Percentiles rank a stretch among this genome's conserved stretches.
These are phyloP conservation scores for Drosophila formosana DNA, from an alignment of 2,888 invertebrate species.

Conservation along the genomic window DNA sequence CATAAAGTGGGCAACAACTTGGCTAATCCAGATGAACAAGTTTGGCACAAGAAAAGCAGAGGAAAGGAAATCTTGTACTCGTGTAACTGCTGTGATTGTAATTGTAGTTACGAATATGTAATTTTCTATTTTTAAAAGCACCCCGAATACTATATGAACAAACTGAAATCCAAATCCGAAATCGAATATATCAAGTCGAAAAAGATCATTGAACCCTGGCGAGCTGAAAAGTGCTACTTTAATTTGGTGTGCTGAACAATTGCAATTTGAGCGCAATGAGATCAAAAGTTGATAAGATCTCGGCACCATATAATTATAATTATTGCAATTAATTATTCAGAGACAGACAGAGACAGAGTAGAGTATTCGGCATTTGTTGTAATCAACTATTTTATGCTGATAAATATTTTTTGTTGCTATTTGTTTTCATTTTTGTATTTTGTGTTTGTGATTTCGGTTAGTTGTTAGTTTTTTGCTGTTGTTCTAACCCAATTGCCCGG, in stretches of 20 bases:
- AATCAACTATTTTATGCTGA: conserved; percentile 9
- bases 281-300: conserved; percentile 6
- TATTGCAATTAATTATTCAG: neutral
- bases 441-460: conserved; percentile 10
- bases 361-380: conserved; percentile 28
- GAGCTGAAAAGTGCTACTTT: neutral
- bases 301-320: neutral
- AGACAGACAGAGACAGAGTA: neutral
- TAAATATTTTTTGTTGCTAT: conserved; percentile 6
- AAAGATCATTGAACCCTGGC: conserved; percentile 41
- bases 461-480: conserved; percentile 18
- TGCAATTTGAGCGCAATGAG: conserved; percentile 17
- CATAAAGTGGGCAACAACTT: conserved; percentile 5
- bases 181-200: conserved; percentile 29
- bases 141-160: conserved; percentile 17
- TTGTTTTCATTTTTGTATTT: conserved; percentile 10
- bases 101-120: conserved; percentile 25
- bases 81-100: conserved; percentile 3
- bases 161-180: conserved; percentile 35
- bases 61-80: conserved; percentile 3
- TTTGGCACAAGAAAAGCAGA: neutral
- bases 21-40: conserved; percentile 11
- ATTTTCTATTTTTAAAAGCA: conserved; percentile 9
- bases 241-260: neutral
- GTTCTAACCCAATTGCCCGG: conserved; percentile 45